Base-by-base conservation (phyloP, 2,113 vertebrate genomes). In the Verasper variegatus region DNA sequence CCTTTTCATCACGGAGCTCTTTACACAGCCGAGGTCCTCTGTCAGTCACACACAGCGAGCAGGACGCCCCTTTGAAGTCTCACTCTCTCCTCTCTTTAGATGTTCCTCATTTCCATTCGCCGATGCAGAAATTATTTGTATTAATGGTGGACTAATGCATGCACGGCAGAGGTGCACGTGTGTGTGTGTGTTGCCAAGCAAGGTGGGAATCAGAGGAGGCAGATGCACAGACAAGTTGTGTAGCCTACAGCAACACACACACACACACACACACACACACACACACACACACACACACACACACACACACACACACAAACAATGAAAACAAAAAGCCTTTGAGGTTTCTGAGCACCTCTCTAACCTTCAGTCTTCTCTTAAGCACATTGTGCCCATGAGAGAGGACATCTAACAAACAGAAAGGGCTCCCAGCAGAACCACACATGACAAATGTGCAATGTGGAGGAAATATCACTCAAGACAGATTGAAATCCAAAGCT, bases 61-160 rank as follows among this genome's bases (percentile, higher is more conserved):
- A 31, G 80, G 69, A 10, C 54, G 23, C 69, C 84, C 92, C 92
- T 94, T 93, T 94, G 92, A 94, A 94, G 93, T 91, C 88, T 86
- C 80, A 77, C 79, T 83, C 31, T 31, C 31, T 31, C 31, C 52
- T 84, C 89, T 89, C 85, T 4, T 91, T 86, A 89, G 86, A 90
- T 90, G 80, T 89, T 51, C 76, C 90, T 90, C 74, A 92, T 93
- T 95, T 91, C 84, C 89, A 94, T 94, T 89, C 89, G 81, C 82
- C 66, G 54, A 88, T 88, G 86, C 82, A 88, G 88, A 91, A 89
- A 86, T 76, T 49, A 93, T 92, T 89, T 86, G 87, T 91, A 90
- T 89, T 92, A 93, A 92, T 91, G 73, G 79, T 65, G 85, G 82
- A 86, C 89, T 90, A 89, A 92, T 92, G 84, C 87, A 92, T 88